phyloP scores from a whole-genome alignment of 2,888 invertebrate species.

The Chesias legatella region DNA sequence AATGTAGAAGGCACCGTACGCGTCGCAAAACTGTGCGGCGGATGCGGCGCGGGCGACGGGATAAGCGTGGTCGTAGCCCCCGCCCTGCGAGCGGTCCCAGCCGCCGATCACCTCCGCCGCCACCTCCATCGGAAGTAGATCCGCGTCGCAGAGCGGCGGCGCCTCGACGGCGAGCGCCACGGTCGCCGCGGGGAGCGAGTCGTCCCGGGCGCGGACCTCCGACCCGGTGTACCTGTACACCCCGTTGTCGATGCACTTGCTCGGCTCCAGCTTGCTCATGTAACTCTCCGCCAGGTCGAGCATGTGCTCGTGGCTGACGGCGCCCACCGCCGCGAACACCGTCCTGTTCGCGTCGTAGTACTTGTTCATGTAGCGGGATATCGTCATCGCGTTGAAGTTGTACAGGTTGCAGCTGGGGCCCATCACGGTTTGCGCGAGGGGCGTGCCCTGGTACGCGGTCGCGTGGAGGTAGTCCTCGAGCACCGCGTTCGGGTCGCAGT shows the following conservation, averaged over 20 bases:
- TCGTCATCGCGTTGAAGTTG: conserved; percentile 82
- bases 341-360: conserved; percentile 94
- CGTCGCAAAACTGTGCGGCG: conserved; percentile 86
- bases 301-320: conserved; percentile 91
- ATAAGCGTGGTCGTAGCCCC: conserved; percentile 90
- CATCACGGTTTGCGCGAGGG: conserved; percentile 55
- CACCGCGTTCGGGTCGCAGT: conserved; percentile 43
- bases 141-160: conserved; percentile 93
- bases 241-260: conserved; percentile 64
- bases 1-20: conserved; percentile 96
- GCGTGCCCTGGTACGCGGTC: conserved; percentile 69
- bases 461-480: conserved; percentile 64
- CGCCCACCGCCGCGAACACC: conserved; percentile 95
- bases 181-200: conserved; percentile 92
- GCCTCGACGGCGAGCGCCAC: conserved; percentile 95
- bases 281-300: conserved; percentile 87
- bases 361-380: conserved; percentile 87
- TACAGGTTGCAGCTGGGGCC: conserved; percentile 86
- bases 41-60: conserved; percentile 86
- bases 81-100: conserved; percentile 93
- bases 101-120: conserved; percentile 95
- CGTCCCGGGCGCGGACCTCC: conserved; percentile 92
- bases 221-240: conserved; percentile 92
- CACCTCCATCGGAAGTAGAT: too few relatives aligned
- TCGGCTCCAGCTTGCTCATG: conserved; percentile 82